Percentiles rank a stretch among this genome's conserved stretches.
These are phyloP conservation scores for Enteromius unitaeniatus DNA, from an alignment of 2,797 vertebrate species.

Conservation along the genomic window DNA sequence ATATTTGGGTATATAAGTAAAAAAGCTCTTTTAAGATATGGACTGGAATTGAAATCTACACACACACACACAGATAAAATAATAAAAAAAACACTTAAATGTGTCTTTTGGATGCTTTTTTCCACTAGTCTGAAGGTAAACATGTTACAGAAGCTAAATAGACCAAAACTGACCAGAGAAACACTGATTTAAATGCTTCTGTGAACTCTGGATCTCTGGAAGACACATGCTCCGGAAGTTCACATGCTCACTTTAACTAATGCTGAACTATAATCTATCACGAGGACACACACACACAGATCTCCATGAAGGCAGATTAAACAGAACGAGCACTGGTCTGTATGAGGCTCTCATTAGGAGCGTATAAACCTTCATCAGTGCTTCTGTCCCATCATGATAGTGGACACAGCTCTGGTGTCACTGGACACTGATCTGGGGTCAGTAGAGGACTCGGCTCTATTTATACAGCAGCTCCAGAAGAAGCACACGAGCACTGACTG, in stretches of 20 bases:
- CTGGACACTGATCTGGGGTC: neutral
- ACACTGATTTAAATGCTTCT: neutral
- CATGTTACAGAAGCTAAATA: neutral
- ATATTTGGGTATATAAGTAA: neutral
- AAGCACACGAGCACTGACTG: neutral
- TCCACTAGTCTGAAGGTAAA: neutral
- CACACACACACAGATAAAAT: neutral
- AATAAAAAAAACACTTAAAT: neutral
- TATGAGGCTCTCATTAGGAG: neutral
- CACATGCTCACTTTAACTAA: neutral
- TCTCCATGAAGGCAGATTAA: neutral
- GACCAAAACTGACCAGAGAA: neutral
- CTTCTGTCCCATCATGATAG: neutral
- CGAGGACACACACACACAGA: neutral
- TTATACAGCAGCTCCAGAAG: neutral
- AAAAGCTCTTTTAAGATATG: neutral
- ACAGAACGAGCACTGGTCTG: neutral
- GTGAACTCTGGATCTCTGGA: neutral
- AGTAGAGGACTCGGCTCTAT: neutral
- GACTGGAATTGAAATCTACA: neutral
- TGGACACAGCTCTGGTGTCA: neutral
- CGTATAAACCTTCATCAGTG: neutral
- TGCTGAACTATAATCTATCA: neutral
- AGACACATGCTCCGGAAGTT: too few species aligned
- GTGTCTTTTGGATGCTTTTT: neutral